These are phyloP conservation scores for Hartigia nigra DNA, from an alignment of 2,888 invertebrate genomes.

Conservation along the genomic window DNA sequence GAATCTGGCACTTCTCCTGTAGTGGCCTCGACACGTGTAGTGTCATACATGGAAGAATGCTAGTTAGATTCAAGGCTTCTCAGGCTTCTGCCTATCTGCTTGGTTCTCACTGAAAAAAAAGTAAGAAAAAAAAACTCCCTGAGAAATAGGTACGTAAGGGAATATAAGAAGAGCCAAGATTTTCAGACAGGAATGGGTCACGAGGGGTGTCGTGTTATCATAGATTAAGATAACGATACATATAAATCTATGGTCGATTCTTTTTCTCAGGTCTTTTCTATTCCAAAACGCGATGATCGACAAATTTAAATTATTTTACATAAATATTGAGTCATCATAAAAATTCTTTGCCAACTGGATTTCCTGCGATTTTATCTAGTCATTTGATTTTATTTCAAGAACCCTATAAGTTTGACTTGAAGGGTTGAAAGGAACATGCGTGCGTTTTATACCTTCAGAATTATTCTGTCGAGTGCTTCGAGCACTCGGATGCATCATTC, in stretches of 20 bases:
- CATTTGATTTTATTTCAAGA: not conserved
- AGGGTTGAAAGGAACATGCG: not conserved
- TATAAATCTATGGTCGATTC: not conserved
- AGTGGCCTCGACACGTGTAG: slow-evolving; percentile 63
- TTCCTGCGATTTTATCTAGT: not conserved
- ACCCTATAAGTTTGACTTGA: not conserved
- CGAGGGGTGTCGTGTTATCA: too few species aligned
- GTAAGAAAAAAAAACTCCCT: too few species aligned
- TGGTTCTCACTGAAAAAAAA: not conserved
- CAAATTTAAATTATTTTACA: not conserved
- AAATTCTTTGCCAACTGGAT: not conserved
- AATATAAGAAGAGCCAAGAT: not conserved
- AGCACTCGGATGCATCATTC: not conserved
- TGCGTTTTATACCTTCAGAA: not conserved
- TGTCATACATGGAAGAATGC: slow-evolving; percentile 63
- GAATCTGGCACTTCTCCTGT: slow-evolving; percentile 60
- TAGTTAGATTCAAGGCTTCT: slow-evolving; percentile 48
- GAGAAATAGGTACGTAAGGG: not conserved
- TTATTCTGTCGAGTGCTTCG: not conserved
- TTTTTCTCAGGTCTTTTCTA: not conserved
- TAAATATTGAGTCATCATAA: not conserved
- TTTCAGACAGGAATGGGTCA: too few species aligned
- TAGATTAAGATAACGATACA: not conserved
- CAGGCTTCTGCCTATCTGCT: slow-evolving; percentile 8
- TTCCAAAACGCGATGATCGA: not conserved